Conservation (phyloP, 2,797 vertebrate genomes). For the Sebastes oblongus region DNA sequence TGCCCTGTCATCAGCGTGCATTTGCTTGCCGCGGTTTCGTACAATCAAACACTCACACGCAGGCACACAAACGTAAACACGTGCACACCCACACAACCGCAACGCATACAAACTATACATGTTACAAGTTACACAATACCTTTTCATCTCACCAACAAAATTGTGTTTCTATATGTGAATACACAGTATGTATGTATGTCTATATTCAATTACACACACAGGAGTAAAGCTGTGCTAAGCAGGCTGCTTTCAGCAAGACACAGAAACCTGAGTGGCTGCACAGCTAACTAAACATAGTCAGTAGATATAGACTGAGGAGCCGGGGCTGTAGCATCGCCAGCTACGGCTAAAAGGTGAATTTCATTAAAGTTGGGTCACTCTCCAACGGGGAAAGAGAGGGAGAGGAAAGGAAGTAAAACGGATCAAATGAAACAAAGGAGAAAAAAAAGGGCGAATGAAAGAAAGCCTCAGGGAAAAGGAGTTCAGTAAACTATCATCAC, state of each 20-base stretch:
- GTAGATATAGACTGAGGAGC: slow-evolving; percentile 20
- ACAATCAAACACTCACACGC: slow-evolving; percentile 66
- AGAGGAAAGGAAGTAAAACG: not conserved
- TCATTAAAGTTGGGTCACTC: slow-evolving; percentile 51
- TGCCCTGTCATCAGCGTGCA: slow-evolving; percentile 68
- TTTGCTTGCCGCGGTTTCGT: slow-evolving; percentile 56
- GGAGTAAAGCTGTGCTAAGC: not conserved
- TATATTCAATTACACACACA: not conserved
- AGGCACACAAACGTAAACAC: slow-evolving; percentile 61
- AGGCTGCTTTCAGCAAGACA: slow-evolving; percentile 22
- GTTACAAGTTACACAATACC: slow-evolving; percentile 32
- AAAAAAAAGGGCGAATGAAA: not conserved
- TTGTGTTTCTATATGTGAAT: not conserved
- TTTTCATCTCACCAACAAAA: slow-evolving; percentile 5
- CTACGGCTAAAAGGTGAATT: slow-evolving; percentile 51
- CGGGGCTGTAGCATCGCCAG: slow-evolving; percentile 33
- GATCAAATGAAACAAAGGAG: slow-evolving; percentile 7
- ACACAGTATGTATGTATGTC: not conserved
- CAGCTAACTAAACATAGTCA: slow-evolving; percentile 60
- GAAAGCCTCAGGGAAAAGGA: not conserved
- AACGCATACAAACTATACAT: slow-evolving; percentile 38
- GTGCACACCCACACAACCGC: slow-evolving; percentile 53
- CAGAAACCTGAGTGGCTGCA: slow-evolving; percentile 47
- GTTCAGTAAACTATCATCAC: slow-evolving; percentile 60
- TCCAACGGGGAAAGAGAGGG: slow-evolving; percentile 28